phyloP scores from a whole-genome alignment of 1,140 invertebrate species.

The Drosophila funebris region DNA sequence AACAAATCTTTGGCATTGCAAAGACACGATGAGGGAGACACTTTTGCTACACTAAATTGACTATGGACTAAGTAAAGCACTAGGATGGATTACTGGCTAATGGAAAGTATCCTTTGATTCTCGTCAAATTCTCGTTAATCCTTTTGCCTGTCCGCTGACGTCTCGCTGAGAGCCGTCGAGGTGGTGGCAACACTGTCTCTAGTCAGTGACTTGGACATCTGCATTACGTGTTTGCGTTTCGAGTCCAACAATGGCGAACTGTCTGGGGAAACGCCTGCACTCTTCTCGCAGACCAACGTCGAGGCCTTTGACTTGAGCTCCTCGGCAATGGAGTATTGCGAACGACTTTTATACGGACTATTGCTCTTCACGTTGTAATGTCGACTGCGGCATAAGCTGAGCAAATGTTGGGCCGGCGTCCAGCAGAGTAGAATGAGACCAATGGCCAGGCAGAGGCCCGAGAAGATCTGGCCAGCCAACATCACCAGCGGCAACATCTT shows the following conservation, averaged over 20 bases:
- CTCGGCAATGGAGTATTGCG: conserved; percentile 63
- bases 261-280: conserved; percentile 42
- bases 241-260: conserved; percentile 57
- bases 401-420: conserved; percentile 55
- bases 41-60: conserved; percentile 46
- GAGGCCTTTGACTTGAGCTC: conserved; percentile 67
- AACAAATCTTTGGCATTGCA: conserved; percentile 65
- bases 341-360: conserved; percentile 60
- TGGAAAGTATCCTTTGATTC: conserved; percentile 25
- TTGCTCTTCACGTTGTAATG: conserved; percentile 61
- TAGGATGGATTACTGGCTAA: conserved; percentile 73
- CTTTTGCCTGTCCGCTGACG: conserved; percentile 28
- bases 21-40: conserved; percentile 24
- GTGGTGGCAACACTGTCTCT: conserved; percentile 60
- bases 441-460: conserved; percentile 64
- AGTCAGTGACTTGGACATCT: conserved; percentile 60
- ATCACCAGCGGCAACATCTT: conserved; percentile 63
- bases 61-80: conserved; percentile 66
- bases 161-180: conserved; percentile 52
- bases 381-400: conserved; percentile 40
- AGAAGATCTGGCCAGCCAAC: conserved; percentile 70
- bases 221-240: conserved; percentile 6
- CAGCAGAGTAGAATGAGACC: conserved; percentile 73
- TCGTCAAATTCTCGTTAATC: conserved; percentile 33
- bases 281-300: conserved; percentile 49